Base-by-base conservation (phyloP, 1,140 invertebrate species). In the Sycophaga agraensis region DNA sequence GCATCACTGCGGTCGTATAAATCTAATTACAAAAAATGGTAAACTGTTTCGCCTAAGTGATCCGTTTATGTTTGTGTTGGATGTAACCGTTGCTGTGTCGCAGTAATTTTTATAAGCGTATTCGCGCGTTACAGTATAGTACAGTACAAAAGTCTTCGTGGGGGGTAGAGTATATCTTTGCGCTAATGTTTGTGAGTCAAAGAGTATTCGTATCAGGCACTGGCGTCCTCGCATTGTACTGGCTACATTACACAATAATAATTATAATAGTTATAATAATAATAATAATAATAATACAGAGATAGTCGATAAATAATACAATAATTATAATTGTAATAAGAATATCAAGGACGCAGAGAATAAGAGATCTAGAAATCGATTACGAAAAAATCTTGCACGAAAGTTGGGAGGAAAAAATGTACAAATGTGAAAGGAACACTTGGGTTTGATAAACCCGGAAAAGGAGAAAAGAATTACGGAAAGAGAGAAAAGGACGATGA, bases 201-300 rank as follows among this genome's bases (percentile, higher is more conserved):
- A 43, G 69, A 72, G 70, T 72, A 72, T 72, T 69, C 39, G 57
- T 60, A 63, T 54, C 67, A 65, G 66, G 69, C 67, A 70, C 70
- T 70, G 66, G 59, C 59, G 55, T 67, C 63, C 43, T 51, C 54
- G 48, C 50, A 34, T 49, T 39, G 55, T 65, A 64, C 31, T 60
- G 59, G 50, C 40, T 60, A 51, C n/a, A n/a, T n/a, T n/a, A n/a
- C n/a, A n/a, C n/a, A n/a, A n/a, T n/a, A n/a, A n/a, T n/a, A n/a
- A n/a, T n/a, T n/a, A n/a, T n/a, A n/a, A n/a, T 14, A 14, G 28
- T 31, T 31, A 31, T 35, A 50, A 21, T 49, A 26, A 12, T 54
- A 31, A 56, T 26, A 48, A 31, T 35, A 50, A 21, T 49, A 26
- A 12, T 54, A 31, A 56, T 26, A 48, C 16, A 49, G 35, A 7